A percentile compares a stretch with the other conserved stretches of the same genome.
phyloP scores from a whole-genome alignment of 2,797 vertebrate genomes.

The Numenius phaeopus region DNA sequence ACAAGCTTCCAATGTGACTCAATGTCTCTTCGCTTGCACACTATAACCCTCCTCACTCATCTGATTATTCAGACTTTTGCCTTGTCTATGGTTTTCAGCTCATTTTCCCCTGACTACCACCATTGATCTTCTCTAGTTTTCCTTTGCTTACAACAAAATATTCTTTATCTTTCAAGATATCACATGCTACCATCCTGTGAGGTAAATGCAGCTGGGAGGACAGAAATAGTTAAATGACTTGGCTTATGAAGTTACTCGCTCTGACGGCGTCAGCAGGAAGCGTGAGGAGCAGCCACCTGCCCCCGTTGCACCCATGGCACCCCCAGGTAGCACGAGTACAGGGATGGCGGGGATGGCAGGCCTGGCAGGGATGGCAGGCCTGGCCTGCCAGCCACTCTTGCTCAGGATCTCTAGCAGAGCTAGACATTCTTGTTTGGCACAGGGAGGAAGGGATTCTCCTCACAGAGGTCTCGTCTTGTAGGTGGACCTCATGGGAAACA shows the following conservation, averaged over 20 bases:
- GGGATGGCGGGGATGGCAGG: neutral
- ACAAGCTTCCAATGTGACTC: slow-evolving; percentile 48
- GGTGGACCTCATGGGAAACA: neutral
- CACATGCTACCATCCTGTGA: neutral
- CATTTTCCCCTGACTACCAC: neutral
- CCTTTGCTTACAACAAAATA: slow-evolving; percentile 1
- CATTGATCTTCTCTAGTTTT: neutral
- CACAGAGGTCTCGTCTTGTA: neutral
- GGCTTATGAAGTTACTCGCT: neutral
- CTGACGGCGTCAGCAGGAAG: neutral
- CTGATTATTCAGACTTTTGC: slow-evolving; percentile 15
- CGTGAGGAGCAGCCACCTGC: neutral
- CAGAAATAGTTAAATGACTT: neutral
- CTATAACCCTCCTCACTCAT: neutral
- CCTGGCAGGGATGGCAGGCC: neutral
- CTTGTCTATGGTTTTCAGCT: neutral
- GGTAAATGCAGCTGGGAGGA: neutral
- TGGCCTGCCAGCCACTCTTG: neutral
- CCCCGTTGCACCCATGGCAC: neutral
- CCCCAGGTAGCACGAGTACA: accelerated
- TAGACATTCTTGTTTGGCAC: neutral
- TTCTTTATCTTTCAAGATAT: slow-evolving; percentile 30
- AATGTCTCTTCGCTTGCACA: slow-evolving; percentile 14
- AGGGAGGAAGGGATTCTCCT: neutral
- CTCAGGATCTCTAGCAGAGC: neutral